Conservation (phyloP, 1,140 invertebrate genomes). For the Neodiprion pinetum region DNA sequence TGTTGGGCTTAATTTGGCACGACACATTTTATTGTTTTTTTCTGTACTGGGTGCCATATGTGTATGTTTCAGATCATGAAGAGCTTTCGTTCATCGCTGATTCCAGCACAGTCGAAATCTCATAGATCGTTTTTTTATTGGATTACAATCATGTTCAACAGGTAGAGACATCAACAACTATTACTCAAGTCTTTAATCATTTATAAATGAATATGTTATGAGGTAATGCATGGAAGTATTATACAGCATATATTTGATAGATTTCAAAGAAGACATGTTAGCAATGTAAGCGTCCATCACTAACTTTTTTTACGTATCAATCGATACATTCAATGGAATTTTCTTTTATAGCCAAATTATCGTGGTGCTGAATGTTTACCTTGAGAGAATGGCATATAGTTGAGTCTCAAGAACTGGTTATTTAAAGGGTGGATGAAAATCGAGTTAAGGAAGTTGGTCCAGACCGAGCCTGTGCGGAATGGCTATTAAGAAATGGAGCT, state of each 20-base stretch:
- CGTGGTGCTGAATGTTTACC: slow-evolving; percentile 2
- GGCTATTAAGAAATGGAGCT: slow-evolving; percentile 85
- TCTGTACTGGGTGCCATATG: too few relatives aligned
- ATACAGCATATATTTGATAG: too few relatives aligned
- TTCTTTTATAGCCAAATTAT: background rate
- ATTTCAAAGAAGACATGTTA: too few relatives aligned
- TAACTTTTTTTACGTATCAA: slow-evolving; percentile 15
- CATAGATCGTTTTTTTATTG: slow-evolving; percentile 37
- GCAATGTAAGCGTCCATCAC: too few relatives aligned
- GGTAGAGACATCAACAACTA: slow-evolving; percentile 28
- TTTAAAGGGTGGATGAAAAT: slow-evolving; percentile 64
- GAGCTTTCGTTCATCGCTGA: slow-evolving; percentile 20
- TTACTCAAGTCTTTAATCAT: background rate
- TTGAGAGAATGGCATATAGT: background rate
- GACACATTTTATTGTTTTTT: too few relatives aligned
- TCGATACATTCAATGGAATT: background rate
- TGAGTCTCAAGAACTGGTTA: background rate
- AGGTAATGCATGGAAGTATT: background rate
- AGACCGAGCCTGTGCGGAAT: slow-evolving; percentile 89
- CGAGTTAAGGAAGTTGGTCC: slow-evolving; percentile 79
- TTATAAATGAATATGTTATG: background rate
- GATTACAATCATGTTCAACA: slow-evolving; percentile 42
- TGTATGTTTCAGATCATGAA: background rate
- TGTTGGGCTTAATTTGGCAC: too few relatives aligned
- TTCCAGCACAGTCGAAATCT: background rate